Evolutionary conservation across 2,888 invertebrate species (phyloP).

Genomic region (Operophtera brumata): DNA sequence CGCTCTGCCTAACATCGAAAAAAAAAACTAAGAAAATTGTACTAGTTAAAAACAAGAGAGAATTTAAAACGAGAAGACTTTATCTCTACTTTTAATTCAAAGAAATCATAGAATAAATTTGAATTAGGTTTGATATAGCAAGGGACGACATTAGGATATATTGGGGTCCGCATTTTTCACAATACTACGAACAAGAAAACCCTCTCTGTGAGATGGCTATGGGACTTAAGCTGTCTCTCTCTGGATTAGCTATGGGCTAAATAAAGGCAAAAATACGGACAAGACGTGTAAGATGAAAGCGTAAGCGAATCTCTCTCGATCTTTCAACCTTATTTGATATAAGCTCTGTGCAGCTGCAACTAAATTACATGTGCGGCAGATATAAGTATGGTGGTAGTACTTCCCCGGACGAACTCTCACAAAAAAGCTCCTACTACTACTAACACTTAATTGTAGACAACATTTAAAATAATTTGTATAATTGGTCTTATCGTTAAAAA

Average conservation of each 20-base stretch:
- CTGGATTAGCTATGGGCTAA: conserved; percentile 19
- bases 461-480: too few species aligned
- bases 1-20: not conserved
- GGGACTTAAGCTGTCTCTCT: conserved; percentile 24
- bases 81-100: not conserved
- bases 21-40: not conserved
- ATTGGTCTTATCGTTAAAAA: too few species aligned
- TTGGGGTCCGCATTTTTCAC: conserved; percentile 44
- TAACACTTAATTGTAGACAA: too few species aligned
- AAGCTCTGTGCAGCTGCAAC: too few species aligned
- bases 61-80: not conserved
- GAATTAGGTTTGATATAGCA: conserved; percentile 9
- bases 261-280: conserved; percentile 5
- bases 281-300: not conserved
- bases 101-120: conserved; percentile 12
- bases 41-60: not conserved
- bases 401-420: too few species aligned
- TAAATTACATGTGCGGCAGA: too few species aligned
- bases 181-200: conserved; percentile 48
- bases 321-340: too few species aligned
- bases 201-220: conserved; percentile 37
- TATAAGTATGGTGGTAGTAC: too few species aligned
- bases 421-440: too few species aligned
- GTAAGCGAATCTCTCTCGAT: too few species aligned
- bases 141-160: conserved; percentile 39